Evolutionary conservation across 2,888 invertebrate genomes (phyloP), one percentile per base, ranked within the genome.

Genomic region (Diadegma fenestrale): DNA sequence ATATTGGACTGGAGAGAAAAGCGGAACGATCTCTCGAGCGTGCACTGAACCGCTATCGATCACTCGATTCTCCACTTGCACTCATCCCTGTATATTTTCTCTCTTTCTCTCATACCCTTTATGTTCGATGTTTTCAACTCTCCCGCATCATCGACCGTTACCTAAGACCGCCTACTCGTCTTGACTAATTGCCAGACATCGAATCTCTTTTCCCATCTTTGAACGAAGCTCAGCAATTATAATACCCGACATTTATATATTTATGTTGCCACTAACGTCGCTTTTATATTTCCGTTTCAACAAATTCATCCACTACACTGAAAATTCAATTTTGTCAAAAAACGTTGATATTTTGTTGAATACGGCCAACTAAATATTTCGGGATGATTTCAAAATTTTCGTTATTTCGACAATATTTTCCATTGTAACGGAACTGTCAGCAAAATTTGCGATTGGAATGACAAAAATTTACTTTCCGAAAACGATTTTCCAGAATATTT

Each of bases 21-120:
- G 37, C 69, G 83, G 51, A 75, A 26, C 14, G 33, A 73, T 77
- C 72, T 79, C 64, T 73, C 68, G 75, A 63, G 43, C 73, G 68
- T 80, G 71, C 33, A 81, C 77, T 45, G 45, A 73, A 68, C 68
- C 61, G 54, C 81, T 68, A 84, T 84, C 77, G 81, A 84, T 84
- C 84, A 78, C 26, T 61, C 61, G 81, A 73, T 84, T 81, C 64
- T 33, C 69, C 63, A 61, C 51, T 63, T 66, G 54, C 43, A 66
- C 48, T 66, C 69, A 58, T 79, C 41, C 26, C 26, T 54, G 54
- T 54, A 54, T 22, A 10, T 19, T 54, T 22, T 19, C 51, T 19
- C 41, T 63, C 33, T 12, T 7, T 7, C 37, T 22, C 7, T 72
- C n/a, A n/a, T n/a, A 37, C 54, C 33, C 37, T 37, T 8, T 48